phyloP scores from a whole-genome alignment of 2,888 invertebrate genomes.

The Erannis defoliaria region DNA sequence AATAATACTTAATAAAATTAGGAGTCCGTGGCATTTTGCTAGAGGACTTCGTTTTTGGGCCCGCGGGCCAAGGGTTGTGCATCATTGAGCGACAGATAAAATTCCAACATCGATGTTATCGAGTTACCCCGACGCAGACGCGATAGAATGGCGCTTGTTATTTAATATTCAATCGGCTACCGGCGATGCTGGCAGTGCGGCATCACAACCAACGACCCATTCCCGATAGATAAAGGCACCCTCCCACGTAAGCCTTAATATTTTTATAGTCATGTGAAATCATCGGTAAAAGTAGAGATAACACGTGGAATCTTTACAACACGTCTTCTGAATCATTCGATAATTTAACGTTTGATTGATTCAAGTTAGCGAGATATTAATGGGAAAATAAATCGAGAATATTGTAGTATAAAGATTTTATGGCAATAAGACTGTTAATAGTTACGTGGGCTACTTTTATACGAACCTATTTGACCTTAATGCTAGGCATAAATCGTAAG shows the following conservation, averaged over 20 bases:
- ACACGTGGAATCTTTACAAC: constrained; percentile 25
- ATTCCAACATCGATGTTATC: constrained; percentile 38
- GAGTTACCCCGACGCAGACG: constrained; percentile 36
- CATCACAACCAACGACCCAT: constrained; percentile 41
- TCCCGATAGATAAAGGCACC: constrained; percentile 59
- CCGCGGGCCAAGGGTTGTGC: background rate
- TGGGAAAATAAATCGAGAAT: constrained; percentile 16
- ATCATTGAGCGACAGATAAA: constrained; percentile 23
- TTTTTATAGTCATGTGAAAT: constrained; percentile 37
- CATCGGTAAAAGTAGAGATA: constrained; percentile 27
- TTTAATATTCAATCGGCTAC: constrained; percentile 53
- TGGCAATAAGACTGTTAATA: constrained; percentile 16
- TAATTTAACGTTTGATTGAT: constrained; percentile 10
- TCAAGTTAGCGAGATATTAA: constrained; percentile 6
- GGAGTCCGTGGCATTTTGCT: too few relatives aligned
- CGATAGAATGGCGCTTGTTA: constrained; percentile 46
- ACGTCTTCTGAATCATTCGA: constrained; percentile 11
- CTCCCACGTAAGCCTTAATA: constrained; percentile 54
- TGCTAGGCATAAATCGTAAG: background rate
- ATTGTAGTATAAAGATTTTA: constrained; percentile 8
- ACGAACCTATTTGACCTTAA: constrained; percentile 7
- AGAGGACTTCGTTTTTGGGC: background rate
- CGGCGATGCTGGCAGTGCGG: constrained; percentile 28
- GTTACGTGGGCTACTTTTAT: constrained; percentile 8
- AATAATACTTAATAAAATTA: too few relatives aligned